phyloP scores from a whole-genome alignment of 1,140 invertebrate genomes.

The Diplogasteroides magnus region DNA sequence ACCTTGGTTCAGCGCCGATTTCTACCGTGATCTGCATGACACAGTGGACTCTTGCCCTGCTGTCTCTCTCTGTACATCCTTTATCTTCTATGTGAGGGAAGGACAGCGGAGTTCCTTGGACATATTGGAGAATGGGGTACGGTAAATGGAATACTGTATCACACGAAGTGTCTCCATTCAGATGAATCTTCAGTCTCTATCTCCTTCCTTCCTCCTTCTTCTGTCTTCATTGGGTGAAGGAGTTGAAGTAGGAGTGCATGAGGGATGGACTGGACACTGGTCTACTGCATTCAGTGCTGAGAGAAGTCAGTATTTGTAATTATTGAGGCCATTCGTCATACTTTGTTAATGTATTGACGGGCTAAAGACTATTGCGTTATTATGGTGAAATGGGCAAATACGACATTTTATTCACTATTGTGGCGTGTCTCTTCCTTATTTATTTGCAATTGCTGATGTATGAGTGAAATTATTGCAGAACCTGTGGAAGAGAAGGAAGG shows the following conservation, averaged over 20 bases:
- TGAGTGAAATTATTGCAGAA: slow-evolving; percentile 23
- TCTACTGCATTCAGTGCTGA: slow-evolving; percentile 38
- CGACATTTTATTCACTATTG: background rate
- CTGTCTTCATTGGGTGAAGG: slow-evolving; percentile 44
- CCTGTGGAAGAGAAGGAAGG: slow-evolving; percentile 21
- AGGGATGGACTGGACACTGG: slow-evolving; percentile 49
- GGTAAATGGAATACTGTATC: slow-evolving; percentile 41
- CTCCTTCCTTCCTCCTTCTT: slow-evolving; percentile 40
- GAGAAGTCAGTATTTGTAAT: slow-evolving; percentile 19
- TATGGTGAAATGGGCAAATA: too few species aligned
- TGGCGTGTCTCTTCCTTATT: background rate
- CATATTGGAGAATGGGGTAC: slow-evolving; percentile 76
- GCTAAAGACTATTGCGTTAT: too few species aligned
- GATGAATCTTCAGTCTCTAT: slow-evolving; percentile 42
- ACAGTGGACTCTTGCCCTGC: slow-evolving; percentile 43
- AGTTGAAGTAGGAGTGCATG: slow-evolving; percentile 30
- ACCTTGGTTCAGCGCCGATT: slow-evolving; percentile 32
- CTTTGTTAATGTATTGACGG: too few species aligned
- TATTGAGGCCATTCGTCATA: background rate
- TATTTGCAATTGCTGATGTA: too few species aligned
- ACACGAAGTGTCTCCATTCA: slow-evolving; percentile 10
- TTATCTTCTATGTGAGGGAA: slow-evolving; percentile 85
- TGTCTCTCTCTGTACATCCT: slow-evolving; percentile 78
- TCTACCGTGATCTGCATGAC: slow-evolving; percentile 42
- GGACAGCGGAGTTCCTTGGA: slow-evolving; percentile 72